phyloP scores from a whole-genome alignment of 2,113 vertebrate species.

The Phyllostomus discolor region DNA sequence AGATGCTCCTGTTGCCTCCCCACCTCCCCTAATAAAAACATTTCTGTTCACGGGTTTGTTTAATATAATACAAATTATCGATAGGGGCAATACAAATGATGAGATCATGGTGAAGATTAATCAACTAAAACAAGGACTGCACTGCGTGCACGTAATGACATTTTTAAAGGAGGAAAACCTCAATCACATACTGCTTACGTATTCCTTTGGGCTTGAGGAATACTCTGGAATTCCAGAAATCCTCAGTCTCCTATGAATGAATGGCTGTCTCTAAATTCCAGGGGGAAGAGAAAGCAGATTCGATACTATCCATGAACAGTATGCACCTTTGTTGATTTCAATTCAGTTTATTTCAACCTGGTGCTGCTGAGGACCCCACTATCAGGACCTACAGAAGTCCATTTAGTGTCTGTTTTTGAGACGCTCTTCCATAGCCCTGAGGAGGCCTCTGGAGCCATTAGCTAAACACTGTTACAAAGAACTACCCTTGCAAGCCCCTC shows the following conservation, averaged over 20 bases:
- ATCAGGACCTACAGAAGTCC: slow-evolving; percentile 47
- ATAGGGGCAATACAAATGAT: background rate
- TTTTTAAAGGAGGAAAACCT: background rate
- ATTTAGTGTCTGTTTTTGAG: slow-evolving; percentile 58
- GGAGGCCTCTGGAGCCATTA: slow-evolving; percentile 59
- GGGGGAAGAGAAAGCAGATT: background rate
- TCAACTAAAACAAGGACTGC: background rate
- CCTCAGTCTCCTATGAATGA: background rate
- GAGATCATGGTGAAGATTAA: background rate
- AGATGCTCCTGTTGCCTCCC: slow-evolving; percentile 73
- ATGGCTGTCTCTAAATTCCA: background rate
- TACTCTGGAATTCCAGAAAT: background rate
- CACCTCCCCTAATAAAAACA: slow-evolving; percentile 33
- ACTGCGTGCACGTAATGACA: background rate
- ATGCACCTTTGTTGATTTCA: slow-evolving; percentile 37
- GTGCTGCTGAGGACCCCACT: background rate
- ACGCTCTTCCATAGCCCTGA: slow-evolving; percentile 2
- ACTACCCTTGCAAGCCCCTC: background rate
- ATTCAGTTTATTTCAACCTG: slow-evolving; percentile 8
- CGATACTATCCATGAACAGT: background rate
- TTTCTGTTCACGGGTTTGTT: slow-evolving; percentile 42
- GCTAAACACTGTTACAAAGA: slow-evolving; percentile 58
- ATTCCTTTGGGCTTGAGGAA: background rate
- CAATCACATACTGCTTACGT: background rate
- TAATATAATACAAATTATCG: slow-evolving; percentile 37